Conservation (phyloP, 2,113 vertebrate species). For the Stegostoma tigrinum region DNA sequence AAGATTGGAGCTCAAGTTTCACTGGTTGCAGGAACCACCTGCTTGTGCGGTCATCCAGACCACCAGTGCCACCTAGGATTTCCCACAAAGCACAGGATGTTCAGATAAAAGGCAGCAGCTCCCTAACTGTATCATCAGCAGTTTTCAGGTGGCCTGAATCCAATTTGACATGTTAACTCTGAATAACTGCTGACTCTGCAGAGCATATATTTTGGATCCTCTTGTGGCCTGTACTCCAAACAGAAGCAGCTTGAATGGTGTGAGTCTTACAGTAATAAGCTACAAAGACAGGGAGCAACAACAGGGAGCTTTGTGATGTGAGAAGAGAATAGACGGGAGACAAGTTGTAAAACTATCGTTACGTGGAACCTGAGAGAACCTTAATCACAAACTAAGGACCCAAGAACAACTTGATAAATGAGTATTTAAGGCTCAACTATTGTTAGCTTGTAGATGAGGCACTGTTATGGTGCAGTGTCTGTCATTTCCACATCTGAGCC, state of each 20-base stretch:
- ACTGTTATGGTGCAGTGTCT: too few species aligned
- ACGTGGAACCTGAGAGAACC: not conserved
- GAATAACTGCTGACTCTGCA: not conserved
- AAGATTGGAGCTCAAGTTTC: too few species aligned
- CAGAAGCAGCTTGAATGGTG: not conserved
- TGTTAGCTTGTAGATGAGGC: not conserved
- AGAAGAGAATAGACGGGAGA: not conserved
- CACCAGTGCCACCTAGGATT: too few species aligned
- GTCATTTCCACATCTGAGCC: too few species aligned
- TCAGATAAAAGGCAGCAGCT: too few species aligned
- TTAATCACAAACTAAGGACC: not conserved
- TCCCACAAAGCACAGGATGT: too few species aligned
- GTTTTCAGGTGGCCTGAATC: not conserved
- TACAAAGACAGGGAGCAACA: not conserved
- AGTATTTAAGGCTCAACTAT: not conserved
- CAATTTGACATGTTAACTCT: not conserved
- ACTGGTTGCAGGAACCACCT: too few species aligned
- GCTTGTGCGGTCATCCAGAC: too few species aligned
- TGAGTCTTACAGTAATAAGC: not conserved
- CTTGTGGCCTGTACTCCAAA: not conserved
- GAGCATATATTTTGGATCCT: not conserved
- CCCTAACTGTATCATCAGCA: not conserved
- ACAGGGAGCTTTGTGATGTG: not conserved
- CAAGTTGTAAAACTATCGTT: not conserved
- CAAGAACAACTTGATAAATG: not conserved